A percentile compares a stretch with the other conserved stretches of the same genome.
phyloP scores from a whole-genome alignment of 2,113 vertebrate species.

The Leptodactylus fuscus region DNA sequence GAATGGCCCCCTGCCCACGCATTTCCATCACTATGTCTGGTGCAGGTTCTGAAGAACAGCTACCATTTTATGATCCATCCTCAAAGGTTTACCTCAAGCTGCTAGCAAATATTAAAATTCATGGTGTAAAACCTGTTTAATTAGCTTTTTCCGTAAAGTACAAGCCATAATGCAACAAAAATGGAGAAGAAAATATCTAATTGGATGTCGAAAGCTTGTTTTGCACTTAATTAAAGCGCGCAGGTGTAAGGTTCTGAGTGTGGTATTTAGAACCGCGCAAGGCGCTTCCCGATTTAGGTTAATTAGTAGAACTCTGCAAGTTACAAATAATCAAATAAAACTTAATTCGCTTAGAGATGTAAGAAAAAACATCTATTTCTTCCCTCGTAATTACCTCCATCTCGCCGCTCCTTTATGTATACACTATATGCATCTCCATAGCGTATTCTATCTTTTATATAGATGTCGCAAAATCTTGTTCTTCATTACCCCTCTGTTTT shows the following conservation, averaged over 20 bases:
- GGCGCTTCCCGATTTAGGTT: conserved; percentile 15
- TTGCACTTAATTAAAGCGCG: conserved; percentile 49
- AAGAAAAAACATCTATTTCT: neutral
- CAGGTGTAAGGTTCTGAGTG: conserved; percentile 47
- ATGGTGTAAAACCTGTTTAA: conserved; percentile 45
- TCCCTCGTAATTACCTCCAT: neutral
- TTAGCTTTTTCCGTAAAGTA: conserved; percentile 53
- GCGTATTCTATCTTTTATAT: no score
- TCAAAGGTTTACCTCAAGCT: conserved; percentile 13
- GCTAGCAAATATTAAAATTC: conserved; percentile 47
- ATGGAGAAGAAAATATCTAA: conserved; percentile 22
- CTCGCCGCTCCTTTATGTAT: neutral
- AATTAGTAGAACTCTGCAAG: conserved; percentile 22
- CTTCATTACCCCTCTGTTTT: no score
- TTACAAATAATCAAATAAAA: conserved; percentile 53
- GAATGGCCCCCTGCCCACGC: neutral
- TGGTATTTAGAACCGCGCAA: conserved; percentile 11
- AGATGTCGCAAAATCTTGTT: no score
- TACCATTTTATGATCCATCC: conserved; percentile 1
- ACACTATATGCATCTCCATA: no score
- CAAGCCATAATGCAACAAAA: conserved; percentile 26
- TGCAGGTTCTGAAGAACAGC: neutral
- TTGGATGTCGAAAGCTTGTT: conserved; percentile 46
- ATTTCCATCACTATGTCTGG: neutral
- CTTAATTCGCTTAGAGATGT: conserved; percentile 30